Evolutionary conservation across 2,888 invertebrate genomes (phyloP).

Genomic region (Penaeus monodon): DNA sequence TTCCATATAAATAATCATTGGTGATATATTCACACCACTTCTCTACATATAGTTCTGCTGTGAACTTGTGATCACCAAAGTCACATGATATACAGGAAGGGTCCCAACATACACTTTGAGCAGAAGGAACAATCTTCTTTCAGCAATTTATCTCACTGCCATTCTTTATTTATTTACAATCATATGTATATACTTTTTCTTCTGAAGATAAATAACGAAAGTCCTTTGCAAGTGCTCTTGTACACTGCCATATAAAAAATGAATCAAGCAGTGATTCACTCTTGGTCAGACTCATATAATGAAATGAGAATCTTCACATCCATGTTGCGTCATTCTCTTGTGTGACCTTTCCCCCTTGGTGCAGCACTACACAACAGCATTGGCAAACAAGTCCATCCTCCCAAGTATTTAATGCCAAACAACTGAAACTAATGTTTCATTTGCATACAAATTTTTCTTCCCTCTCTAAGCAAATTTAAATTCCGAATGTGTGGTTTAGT

Average conservation of each 20-base stretch:
- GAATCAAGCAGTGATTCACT: constrained; percentile 11
- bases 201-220: constrained; percentile 19
- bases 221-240: constrained; percentile 9
- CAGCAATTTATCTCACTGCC: constrained; percentile 37
- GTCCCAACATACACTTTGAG: constrained; percentile 58
- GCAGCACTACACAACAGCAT: too few relatives aligned
- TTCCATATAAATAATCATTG: constrained; percentile 17
- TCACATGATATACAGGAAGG: constrained; percentile 33
- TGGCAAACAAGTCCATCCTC: too few relatives aligned
- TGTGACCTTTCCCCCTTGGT: constrained; percentile 29
- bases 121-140: constrained; percentile 57
- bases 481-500: not conserved
- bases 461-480: not conserved
- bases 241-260: not conserved
- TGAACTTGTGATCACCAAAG: constrained; percentile 36
- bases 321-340: not conserved
- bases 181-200: constrained; percentile 29
- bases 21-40: constrained; percentile 12
- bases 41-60: constrained; percentile 37
- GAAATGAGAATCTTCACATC: constrained; percentile 35
- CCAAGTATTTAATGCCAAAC: too few relatives aligned
- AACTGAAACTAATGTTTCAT: not conserved
- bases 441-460: not conserved
- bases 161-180: constrained; percentile 20
- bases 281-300: constrained; percentile 7